phyloP scores from a whole-genome alignment of 2,888 invertebrate genomes.

The Rhagonycha lutea region DNA sequence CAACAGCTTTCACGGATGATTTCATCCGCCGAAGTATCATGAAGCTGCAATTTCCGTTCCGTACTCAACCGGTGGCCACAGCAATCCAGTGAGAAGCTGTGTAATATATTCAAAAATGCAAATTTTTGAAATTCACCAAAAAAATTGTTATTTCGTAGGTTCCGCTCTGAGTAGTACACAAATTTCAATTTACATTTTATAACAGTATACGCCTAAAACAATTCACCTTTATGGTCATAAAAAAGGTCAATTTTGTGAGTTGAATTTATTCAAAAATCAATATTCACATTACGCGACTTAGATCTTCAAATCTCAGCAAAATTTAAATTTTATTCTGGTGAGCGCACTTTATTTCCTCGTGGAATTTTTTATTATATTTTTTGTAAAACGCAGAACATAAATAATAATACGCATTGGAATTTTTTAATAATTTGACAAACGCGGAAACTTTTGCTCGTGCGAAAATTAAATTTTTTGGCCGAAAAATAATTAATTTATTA shows the following conservation, averaged over 20 bases:
- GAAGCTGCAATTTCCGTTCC: too few species aligned
- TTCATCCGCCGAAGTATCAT: too few species aligned
- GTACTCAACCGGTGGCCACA: not conserved
- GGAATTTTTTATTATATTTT: not conserved
- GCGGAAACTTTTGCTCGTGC: not conserved
- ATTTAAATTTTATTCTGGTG: not conserved
- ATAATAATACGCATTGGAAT: not conserved
- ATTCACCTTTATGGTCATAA: not conserved
- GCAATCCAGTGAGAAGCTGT: not conserved
- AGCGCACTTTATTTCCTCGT: not conserved
- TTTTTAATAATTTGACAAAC: not conserved
- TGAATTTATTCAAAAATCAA: not conserved
- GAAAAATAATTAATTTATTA: not conserved
- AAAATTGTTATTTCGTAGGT: not conserved
- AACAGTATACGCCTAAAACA: not conserved
- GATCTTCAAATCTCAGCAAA: not conserved
- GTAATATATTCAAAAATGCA: not conserved
- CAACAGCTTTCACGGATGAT: not conserved
- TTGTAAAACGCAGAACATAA: not conserved
- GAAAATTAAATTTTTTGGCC: not conserved
- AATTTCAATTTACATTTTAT: not conserved
- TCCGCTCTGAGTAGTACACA: not conserved
- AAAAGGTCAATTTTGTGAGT: not conserved
- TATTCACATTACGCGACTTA: not conserved
- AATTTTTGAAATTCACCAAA: not conserved